Base-by-base conservation (phyloP, 2,888 invertebrate genomes). In the Erynnis tages region DNA sequence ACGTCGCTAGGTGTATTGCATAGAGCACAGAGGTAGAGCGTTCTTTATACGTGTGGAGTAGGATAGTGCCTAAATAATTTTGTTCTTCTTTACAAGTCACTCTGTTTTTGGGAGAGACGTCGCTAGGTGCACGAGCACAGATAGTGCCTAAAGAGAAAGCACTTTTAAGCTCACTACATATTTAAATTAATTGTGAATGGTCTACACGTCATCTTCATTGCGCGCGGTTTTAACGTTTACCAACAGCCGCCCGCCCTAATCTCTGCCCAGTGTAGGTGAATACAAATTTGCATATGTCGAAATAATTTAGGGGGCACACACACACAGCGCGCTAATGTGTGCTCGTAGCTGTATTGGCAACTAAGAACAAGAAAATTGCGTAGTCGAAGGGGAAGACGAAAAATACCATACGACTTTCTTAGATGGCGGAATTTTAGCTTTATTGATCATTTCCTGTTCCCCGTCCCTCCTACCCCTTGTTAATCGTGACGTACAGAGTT, bases 281-380 rank as follows among this genome's bases (percentile, higher is more conserved):
- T 82, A 81, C 82, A 81, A 86, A 89, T 89, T 88, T 88, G 87
- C 88, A 89, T 88, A 89, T 84, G 88, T 88, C 85, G 87, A 88
- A 88, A 89, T 88, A 88, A 89, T 87, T 88, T 86, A 87, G 87
- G 84, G 86, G 82, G 85, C 76, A 58, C 61, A 62, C 79, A 81
- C 76, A 79, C 78, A 71, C 73, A 71, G 59, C 65, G 72, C 73
- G 74, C 75, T 86, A 85, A 86, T 85, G 83, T 81, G 78, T 72
- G 64, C 66, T 60, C 69, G 69, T n/a, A n/a, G n/a, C n/a, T n/a
- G n/a, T 76, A 76, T 77, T 67, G 78, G 66, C 65, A 66, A 67
- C 59, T 66, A 61, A 70, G 72, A 76, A 69, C 71, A 79, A 73
- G 75, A 69, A 76, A 70, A 69, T 65, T 62, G 60, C 54, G 58